Base-by-base conservation (phyloP, 2,888 invertebrate species). In the Lampropteryx suffumata region DNA sequence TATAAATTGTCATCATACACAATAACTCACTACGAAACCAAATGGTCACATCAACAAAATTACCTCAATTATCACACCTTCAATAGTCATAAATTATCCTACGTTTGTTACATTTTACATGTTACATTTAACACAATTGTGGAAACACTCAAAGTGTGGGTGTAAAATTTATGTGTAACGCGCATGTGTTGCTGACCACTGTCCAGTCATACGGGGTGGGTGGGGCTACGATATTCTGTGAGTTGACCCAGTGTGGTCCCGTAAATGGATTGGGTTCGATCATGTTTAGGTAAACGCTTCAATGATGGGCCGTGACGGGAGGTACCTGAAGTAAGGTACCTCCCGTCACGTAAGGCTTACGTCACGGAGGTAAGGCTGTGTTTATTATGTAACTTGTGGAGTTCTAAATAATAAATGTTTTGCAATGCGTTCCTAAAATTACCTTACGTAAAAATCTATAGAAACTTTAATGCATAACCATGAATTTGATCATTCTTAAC, bases 191-290 rank as follows among this genome's bases (percentile, higher is more conserved):
- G 50, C 3, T 17, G 17, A 3, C 17, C 88, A 86, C 62, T 87
- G 89, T 85, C 89, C 89, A 84, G 66, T 87, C 64, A 65, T 71
- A 44, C 63, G 57, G 69, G 60, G 84, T 81, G 88, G 85, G 88
- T 76, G 89, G 74, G 81, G 85, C 83, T 60, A 55, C 57, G 59
- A 46, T 57, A 59, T 64, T 36, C 64, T 67, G 32, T 41, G 64
- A 65, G 55, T 66, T 59, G 61, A 55, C 67, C 69, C 70, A 71
- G 57, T 60, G 69, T 60, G 69, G 62, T 59, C 61, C 65, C 70
- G 73, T 76, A 68, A 73, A 73, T 70, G 55, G 62, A 75, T 81
- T 76, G 77, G 76, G 78, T 82, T 81, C 78, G 76, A 84, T 78
- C 69, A 56, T 61, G 64, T 69, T 61, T 62, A 63, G 62, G 62